Percentiles rank a stretch among this genome's conserved stretches.
These are phyloP conservation scores for Nothobranchius kuhntae DNA, from an alignment of 2,113 vertebrate species.

Conservation along the genomic window DNA sequence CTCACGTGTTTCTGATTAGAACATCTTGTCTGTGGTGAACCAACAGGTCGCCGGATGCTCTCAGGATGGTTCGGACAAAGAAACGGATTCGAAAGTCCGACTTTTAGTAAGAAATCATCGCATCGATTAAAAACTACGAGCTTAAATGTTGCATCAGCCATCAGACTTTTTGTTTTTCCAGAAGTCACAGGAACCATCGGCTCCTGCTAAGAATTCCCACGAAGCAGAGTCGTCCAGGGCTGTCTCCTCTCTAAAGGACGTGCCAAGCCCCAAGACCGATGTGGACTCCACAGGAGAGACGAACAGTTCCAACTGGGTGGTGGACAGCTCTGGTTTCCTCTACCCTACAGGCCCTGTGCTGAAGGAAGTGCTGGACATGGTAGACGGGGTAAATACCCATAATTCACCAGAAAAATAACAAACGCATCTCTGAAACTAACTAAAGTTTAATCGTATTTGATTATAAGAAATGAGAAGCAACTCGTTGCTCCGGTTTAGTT, in stretches of 20 bases:
- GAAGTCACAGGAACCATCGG: conserved; percentile 40
- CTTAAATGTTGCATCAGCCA: neutral
- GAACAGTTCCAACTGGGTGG: conserved; percentile 85
- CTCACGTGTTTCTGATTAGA: neutral
- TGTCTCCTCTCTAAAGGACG: conserved; percentile 32
- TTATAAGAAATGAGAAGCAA: too few relatives aligned
- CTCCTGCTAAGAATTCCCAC: neutral
- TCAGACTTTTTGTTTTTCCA: neutral
- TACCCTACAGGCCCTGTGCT: conserved; percentile 83
- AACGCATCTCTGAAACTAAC: too few relatives aligned
- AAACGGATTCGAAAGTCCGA: conserved; percentile 36
- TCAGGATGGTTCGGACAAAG: conserved; percentile 46
- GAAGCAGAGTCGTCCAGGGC: conserved; percentile 34
- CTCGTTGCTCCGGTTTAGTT: too few relatives aligned
- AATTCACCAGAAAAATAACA: neutral
- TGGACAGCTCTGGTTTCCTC: conserved; percentile 87
- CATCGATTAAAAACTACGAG: neutral
- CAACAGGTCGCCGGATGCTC: conserved; percentile 58
- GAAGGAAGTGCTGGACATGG: conserved; percentile 92
- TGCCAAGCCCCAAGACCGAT: conserved; percentile 58
- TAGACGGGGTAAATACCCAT: conserved; percentile 86
- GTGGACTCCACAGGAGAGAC: conserved; percentile 52
- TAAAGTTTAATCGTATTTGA: too few relatives aligned
- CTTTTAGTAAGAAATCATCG: conserved; percentile 48
- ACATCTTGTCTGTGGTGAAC: neutral